phyloP scores from a whole-genome alignment of 2,797 vertebrate genomes.

The Macropus fuliginosus region DNA sequence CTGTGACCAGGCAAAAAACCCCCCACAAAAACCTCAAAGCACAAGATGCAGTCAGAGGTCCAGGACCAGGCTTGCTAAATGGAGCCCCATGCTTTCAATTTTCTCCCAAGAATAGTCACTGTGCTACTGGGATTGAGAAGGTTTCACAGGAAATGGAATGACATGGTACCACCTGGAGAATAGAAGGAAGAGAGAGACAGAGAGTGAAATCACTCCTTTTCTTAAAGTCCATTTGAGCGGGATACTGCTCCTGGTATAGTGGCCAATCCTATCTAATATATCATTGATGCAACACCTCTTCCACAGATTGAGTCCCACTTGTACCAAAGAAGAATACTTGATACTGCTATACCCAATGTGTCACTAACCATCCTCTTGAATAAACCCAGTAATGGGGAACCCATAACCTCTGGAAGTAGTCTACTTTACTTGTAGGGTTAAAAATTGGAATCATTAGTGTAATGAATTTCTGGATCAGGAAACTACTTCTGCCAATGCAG shows the following conservation, averaged over 20 bases:
- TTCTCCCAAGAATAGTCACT: not conserved
- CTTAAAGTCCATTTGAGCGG: not conserved
- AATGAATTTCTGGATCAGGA: too few relatives aligned
- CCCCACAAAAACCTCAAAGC: not conserved
- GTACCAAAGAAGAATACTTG: not conserved
- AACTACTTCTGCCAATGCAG: too few relatives aligned
- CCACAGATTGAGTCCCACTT: not conserved
- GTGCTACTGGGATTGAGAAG: not conserved
- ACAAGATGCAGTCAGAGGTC: not conserved
- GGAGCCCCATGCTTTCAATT: not conserved
- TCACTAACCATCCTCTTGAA: not conserved
- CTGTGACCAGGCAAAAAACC: not conserved
- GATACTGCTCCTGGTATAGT: not conserved
- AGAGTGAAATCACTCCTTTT: not conserved
- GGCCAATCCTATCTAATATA: too few relatives aligned
- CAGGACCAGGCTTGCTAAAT: not conserved
- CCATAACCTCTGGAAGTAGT: too few relatives aligned
- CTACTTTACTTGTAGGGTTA: not conserved
- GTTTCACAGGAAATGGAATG: not conserved
- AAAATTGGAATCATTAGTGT: not conserved
- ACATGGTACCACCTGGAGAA: not conserved
- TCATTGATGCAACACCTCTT: not conserved
- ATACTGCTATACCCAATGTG: not conserved
- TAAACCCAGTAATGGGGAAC: not conserved
- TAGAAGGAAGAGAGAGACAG: not conserved